Conservation (phyloP, 2,888 invertebrate species). For the Plemyria rubiginata region DNA sequence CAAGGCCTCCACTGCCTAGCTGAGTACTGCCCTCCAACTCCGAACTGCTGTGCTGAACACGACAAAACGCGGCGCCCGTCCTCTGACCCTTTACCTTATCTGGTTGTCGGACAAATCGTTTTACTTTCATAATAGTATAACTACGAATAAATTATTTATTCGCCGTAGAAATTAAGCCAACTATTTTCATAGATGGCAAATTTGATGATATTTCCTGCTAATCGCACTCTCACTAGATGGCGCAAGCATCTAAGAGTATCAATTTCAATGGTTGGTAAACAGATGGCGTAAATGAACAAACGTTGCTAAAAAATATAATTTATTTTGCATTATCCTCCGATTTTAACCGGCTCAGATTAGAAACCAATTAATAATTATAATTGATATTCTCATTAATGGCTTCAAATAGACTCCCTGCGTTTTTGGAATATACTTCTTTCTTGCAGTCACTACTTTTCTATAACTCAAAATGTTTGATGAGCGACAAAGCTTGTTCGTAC, state of each 20-base stretch:
- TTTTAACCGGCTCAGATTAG: background rate
- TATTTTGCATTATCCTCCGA: background rate
- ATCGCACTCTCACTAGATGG: conserved; percentile 18
- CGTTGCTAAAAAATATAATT: background rate
- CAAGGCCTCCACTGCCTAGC: conserved; percentile 81
- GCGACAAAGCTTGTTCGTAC: background rate
- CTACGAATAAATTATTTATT: no score
- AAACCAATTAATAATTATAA: no score
- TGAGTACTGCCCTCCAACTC: conserved; percentile 85
- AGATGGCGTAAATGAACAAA: conserved; percentile 13
- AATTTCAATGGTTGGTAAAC: background rate
- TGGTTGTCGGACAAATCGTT: conserved; percentile 73
- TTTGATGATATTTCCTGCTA: background rate
- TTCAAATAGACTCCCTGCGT: background rate
- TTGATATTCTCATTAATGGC: background rate
- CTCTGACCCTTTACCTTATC: conserved; percentile 71
- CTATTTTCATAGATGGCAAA: conserved; percentile 24
- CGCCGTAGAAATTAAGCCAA: no score
- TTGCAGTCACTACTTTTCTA: background rate
- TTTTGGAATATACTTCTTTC: background rate
- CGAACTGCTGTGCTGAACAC: conserved; percentile 85
- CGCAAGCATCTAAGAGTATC: background rate
- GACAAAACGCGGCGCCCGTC: conserved; percentile 83
- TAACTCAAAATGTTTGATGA: background rate
- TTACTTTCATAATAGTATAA: conserved; percentile 54